These are phyloP conservation scores for Synaphobranchus kaupii DNA, from an alignment of 2,797 vertebrate genomes.

Conservation along the genomic window DNA sequence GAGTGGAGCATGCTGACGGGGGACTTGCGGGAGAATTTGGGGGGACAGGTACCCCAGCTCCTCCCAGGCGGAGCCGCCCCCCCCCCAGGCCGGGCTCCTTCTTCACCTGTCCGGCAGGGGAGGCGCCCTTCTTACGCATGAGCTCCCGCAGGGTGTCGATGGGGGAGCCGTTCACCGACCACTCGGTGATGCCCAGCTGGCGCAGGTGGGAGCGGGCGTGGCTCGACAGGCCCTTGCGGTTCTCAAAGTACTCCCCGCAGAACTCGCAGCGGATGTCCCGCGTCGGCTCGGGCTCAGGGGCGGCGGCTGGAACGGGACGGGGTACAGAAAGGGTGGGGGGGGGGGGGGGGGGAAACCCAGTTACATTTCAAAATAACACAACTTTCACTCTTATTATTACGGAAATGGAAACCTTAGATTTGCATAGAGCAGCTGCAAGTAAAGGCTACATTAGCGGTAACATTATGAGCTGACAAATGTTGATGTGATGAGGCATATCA, in stretches of 20 bases:
- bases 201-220: conserved; percentile 81
- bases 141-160: conserved; percentile 82
- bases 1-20: conserved; percentile 70
- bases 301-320: conserved; percentile 67
- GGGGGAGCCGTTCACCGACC: conserved; percentile 81
- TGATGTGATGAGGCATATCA: no score
- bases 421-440: not conserved
- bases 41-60: conserved; percentile 68
- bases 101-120: conserved; percentile 73
- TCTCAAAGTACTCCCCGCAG: conserved; percentile 84
- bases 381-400: not conserved
- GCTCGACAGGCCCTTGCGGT: conserved; percentile 82
- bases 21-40: conserved; percentile 66
- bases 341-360: not conserved
- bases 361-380: not conserved
- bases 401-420: not conserved
- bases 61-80: conserved; percentile 63
- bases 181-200: conserved; percentile 84
- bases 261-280: conserved; percentile 87
- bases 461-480: not conserved
- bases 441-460: not conserved
- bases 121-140: conserved; percentile 77
- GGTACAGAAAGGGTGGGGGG: no score
- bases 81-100: conserved; percentile 76
- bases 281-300: conserved; percentile 79